Conservation (phyloP, 2,113 vertebrate genomes). For the Pitta sordida region DNA sequence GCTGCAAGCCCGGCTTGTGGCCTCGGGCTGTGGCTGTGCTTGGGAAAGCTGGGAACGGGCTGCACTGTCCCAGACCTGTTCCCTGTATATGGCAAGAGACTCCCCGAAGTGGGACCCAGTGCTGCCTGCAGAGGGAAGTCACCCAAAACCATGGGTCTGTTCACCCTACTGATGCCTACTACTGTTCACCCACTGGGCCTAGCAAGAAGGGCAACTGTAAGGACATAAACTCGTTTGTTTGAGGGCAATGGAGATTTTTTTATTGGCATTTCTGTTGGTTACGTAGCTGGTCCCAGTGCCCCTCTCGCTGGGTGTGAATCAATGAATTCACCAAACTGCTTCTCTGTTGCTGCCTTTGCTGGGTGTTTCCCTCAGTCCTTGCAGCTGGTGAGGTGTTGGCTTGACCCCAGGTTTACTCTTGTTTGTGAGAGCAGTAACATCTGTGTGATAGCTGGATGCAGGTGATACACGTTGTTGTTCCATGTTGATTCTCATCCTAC, state of each 20-base stretch:
- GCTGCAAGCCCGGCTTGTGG: neutral
- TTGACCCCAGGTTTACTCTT: neutral
- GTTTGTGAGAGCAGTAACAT: fast-evolving
- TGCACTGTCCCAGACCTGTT: fast-evolving
- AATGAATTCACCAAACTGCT: neutral
- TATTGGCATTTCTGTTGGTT: neutral
- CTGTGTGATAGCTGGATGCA: neutral
- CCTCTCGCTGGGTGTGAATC: fast-evolving
- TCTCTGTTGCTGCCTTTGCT: neutral
- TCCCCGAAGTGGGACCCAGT: neutral
- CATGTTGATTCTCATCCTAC: fast-evolving
- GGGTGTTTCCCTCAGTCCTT: neutral
- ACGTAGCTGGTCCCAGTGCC: neutral
- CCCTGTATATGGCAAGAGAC: neutral
- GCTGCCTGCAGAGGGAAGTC: neutral
- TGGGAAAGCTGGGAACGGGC: neutral
- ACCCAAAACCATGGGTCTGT: neutral
- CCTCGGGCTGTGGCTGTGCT: neutral
- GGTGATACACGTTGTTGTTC: neutral
- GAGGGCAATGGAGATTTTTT: neutral
- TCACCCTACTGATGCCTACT: fast-evolving
- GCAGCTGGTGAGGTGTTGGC: neutral
- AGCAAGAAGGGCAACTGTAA: neutral
- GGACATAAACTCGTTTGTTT: neutral
- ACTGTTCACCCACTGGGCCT: neutral